Evolutionary conservation across 1,140 invertebrate genomes (phyloP).

Genomic region (Laodelphax striatellus): DNA sequence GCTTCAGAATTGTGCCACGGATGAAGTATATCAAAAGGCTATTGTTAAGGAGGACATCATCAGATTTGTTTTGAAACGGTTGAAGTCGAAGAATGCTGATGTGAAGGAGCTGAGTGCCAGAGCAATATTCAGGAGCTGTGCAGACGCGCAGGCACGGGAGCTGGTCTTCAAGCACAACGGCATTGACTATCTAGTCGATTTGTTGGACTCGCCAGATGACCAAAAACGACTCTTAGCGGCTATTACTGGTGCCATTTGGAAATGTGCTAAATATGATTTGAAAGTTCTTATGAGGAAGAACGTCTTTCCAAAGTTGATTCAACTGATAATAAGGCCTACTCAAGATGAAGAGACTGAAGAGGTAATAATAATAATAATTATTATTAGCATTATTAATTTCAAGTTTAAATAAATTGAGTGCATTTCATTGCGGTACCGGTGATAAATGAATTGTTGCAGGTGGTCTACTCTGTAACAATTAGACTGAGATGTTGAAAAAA

Average conservation of each 20-base stretch:
- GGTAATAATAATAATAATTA: neutral
- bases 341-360: slow-evolving; percentile 33
- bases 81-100: slow-evolving; percentile 40
- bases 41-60: too few species aligned
- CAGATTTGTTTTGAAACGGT: too few species aligned
- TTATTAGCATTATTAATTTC: neutral
- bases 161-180: slow-evolving; percentile 71
- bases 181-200: slow-evolving; percentile 64
- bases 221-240: slow-evolving; percentile 69
- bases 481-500: too few species aligned
- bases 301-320: slow-evolving; percentile 51
- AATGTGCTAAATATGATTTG: slow-evolving; percentile 69
- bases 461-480: too few species aligned
- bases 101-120: slow-evolving; percentile 66
- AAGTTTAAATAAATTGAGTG: too few species aligned
- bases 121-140: slow-evolving; percentile 77
- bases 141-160: slow-evolving; percentile 65
- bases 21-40: too few species aligned
- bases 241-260: slow-evolving; percentile 86
- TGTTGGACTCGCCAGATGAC: slow-evolving; percentile 48
- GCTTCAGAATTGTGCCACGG: too few species aligned
- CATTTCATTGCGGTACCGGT: neutral
- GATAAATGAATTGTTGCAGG: too few species aligned
- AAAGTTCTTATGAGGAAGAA: slow-evolving; percentile 59
- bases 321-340: slow-evolving; percentile 65